phyloP scores from a whole-genome alignment of 64 coral and sea anemone genomes.

The Montipora foliosa region DNA sequence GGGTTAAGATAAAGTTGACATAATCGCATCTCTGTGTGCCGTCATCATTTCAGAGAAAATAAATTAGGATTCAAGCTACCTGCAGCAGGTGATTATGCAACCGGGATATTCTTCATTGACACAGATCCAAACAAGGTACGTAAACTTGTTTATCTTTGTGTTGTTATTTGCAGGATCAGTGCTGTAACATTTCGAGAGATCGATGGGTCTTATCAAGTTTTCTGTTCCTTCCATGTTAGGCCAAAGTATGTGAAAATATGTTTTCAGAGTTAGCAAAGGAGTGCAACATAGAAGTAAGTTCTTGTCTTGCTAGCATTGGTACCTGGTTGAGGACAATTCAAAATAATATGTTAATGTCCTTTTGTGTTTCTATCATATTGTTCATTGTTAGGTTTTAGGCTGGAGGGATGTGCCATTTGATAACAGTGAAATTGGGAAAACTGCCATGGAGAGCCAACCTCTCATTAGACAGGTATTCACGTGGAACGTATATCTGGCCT shows the following conservation, averaged over 20 bases:
- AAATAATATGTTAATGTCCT: background rate
- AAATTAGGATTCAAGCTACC: slow-evolving; percentile 79
- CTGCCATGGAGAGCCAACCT: slow-evolving; percentile 79
- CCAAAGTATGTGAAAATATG: slow-evolving; percentile 73
- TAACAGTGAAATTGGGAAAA: slow-evolving; percentile 82
- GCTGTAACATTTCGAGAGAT: background rate
- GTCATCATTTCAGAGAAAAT: slow-evolving; percentile 47
- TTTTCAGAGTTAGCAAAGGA: slow-evolving; percentile 70
- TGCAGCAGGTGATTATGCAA: slow-evolving; percentile 81
- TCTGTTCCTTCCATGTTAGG: slow-evolving; percentile 46
- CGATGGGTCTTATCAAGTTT: background rate
- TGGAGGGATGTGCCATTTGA: slow-evolving; percentile 88
- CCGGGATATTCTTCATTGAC: slow-evolving; percentile 91
- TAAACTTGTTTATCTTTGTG: background rate
- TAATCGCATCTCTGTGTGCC: background rate
- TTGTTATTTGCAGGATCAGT: background rate
- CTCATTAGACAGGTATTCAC: slow-evolving; percentile 81
- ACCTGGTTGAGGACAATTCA: background rate
- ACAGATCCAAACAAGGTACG: slow-evolving; percentile 83
- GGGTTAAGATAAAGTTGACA: too few species aligned
- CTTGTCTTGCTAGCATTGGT: background rate
- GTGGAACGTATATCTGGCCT: too few species aligned
- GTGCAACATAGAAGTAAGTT: slow-evolving; percentile 65
- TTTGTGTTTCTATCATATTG: background rate
- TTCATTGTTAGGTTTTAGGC: slow-evolving; percentile 67